These are phyloP conservation scores for Drosophila neocordata DNA, from an alignment of 1,140 invertebrate genomes.

Conservation along the genomic window DNA sequence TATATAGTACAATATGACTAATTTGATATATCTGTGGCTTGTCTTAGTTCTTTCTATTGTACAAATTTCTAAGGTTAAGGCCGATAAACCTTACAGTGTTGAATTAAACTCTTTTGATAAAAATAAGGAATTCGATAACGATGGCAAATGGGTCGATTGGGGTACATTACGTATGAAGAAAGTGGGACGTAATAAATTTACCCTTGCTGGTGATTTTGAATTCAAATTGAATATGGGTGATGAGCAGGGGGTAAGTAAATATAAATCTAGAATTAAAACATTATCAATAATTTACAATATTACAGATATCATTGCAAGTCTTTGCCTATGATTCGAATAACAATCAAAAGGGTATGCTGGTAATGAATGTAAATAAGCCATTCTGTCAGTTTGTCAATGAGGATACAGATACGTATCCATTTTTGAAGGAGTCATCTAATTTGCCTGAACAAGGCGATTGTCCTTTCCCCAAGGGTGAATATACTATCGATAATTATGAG, in stretches of 20 bases:
- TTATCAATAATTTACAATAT: too few relatives aligned
- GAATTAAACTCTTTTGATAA: slow-evolving; percentile 58
- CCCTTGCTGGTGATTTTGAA: slow-evolving; percentile 52
- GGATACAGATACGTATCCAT: slow-evolving; percentile 64
- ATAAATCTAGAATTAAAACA: too few relatives aligned
- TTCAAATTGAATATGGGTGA: slow-evolving; percentile 60
- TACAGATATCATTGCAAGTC: slow-evolving; percentile 49
- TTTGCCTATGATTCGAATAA: slow-evolving; percentile 43
- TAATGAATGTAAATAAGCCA: slow-evolving; percentile 62
- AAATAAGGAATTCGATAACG: slow-evolving; percentile 29
- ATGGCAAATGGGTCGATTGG: slow-evolving; percentile 66
- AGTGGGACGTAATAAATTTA: slow-evolving; percentile 55
- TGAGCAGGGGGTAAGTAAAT: slow-evolving; percentile 47
- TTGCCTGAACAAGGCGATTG: slow-evolving; percentile 55
- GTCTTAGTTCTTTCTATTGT: slow-evolving; percentile 18
- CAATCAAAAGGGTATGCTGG: slow-evolving; percentile 46
- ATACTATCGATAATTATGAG: slow-evolving; percentile 62
- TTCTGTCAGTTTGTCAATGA: slow-evolving; percentile 70
- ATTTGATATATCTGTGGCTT: slow-evolving; percentile 8
- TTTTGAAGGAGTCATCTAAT: slow-evolving; percentile 47
- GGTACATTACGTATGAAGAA: slow-evolving; percentile 64
- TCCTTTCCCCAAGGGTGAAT: slow-evolving; percentile 61
- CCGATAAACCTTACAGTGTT: slow-evolving; percentile 55
- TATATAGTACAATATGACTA: slow-evolving; percentile 5
- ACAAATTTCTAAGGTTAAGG: neutral